Percentiles rank a stretch among this genome's conserved stretches.
These are phyloP conservation scores for Onthophagus taurus DNA, from an alignment of 1,140 invertebrate species.

Conservation along the genomic window DNA sequence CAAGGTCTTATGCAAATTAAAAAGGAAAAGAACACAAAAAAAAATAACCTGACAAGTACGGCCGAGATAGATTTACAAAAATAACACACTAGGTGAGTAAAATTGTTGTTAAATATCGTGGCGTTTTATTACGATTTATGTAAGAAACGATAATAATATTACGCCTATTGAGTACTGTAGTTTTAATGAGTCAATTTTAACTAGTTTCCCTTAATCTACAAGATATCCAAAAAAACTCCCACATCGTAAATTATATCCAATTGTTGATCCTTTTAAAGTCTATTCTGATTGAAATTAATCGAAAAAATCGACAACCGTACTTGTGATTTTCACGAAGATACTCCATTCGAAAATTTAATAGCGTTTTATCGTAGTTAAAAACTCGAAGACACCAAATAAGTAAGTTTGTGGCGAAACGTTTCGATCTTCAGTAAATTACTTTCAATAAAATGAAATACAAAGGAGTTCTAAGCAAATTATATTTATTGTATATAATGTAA, in stretches of 20 bases:
- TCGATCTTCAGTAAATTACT: too few species aligned
- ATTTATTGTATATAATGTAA: conserved; percentile 30
- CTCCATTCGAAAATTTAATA: neutral
- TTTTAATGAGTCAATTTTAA: too few species aligned
- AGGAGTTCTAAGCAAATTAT: conserved; percentile 28
- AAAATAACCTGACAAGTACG: conserved; percentile 5
- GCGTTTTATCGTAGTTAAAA: neutral
- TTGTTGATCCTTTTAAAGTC: too few species aligned
- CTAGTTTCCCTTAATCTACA: too few species aligned
- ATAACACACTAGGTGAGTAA: conserved; percentile 4
- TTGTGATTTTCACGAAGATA: neutral
- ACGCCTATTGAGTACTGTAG: neutral
- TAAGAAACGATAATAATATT: too few species aligned
- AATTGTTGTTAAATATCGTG: conserved; percentile 5
- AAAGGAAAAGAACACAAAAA: conserved; percentile 12
- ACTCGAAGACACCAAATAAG: neutral
- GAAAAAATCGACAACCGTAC: neutral
- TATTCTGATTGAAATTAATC: neutral
- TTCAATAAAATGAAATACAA: conserved; percentile 7
- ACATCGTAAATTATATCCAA: too few species aligned
- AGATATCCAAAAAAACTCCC: too few species aligned
- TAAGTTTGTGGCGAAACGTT: too few species aligned
- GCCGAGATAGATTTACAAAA: conserved; percentile 9
- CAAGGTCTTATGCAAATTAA: conserved; percentile 38
- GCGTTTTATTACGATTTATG: too few species aligned